A percentile compares a stretch with the other conserved stretches of the same genome.
phyloP scores from a whole-genome alignment of 2,888 invertebrate species.

The Brachypterus glaber region DNA sequence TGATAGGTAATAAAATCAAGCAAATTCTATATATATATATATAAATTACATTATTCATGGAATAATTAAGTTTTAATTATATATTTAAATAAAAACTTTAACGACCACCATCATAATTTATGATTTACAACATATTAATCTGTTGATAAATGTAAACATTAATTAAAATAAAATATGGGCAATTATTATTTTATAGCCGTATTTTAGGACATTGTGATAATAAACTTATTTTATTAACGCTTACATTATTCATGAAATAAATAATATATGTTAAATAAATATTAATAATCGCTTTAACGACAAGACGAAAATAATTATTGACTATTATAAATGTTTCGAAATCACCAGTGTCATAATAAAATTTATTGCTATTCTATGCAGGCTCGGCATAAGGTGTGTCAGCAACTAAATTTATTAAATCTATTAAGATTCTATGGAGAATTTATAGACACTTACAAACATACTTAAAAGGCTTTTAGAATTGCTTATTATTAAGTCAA shows the following conservation, averaged over 20 bases:
- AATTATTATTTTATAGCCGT: slow-evolving; percentile 37
- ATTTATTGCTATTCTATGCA: neutral
- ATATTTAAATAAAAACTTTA: slow-evolving; percentile 26
- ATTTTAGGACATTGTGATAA: slow-evolving; percentile 36
- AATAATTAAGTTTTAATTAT: slow-evolving; percentile 17
- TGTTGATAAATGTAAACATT: slow-evolving; percentile 37
- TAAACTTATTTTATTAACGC: slow-evolving; percentile 37
- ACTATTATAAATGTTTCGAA: neutral
- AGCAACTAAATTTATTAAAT: too few relatives aligned
- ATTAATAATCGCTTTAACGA: slow-evolving; percentile 17
- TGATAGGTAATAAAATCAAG: too few relatives aligned
- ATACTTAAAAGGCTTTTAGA: too few relatives aligned
- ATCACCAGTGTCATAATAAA: neutral
- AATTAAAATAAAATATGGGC: slow-evolving; percentile 38
- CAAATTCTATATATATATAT: slow-evolving; percentile 1
- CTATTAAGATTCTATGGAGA: too few relatives aligned
- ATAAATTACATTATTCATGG: slow-evolving; percentile 10
- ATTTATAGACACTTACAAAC: too few relatives aligned
- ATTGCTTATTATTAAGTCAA: too few relatives aligned
- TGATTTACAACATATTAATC: slow-evolving; percentile 38
- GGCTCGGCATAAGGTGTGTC: neutral
- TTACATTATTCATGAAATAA: slow-evolving; percentile 31
- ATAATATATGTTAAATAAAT: slow-evolving; percentile 8
- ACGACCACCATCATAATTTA: slow-evolving; percentile 30
- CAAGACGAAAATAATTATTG: neutral